Evolutionary conservation across 64 coral and sea anemone species (phyloP).

Genomic region (Pocillopora damicornis): DNA sequence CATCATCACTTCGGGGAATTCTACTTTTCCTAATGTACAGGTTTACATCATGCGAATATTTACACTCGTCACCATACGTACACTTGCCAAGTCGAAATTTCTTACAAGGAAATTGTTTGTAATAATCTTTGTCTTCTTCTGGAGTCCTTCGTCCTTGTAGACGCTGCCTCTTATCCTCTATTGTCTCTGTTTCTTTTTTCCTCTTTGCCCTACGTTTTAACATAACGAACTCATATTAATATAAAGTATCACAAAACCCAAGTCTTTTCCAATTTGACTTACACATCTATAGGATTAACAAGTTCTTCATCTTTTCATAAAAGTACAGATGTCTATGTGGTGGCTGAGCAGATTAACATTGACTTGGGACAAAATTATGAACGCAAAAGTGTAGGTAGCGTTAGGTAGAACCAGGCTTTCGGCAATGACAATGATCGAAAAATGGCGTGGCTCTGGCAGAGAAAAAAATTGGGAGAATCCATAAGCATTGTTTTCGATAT

Average conservation of each 20-base stretch:
- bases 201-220: conserved; percentile 47
- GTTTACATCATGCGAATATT: conserved; percentile 55
- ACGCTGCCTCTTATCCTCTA: conserved; percentile 51
- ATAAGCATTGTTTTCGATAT: too few relatives aligned
- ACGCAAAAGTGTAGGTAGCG: too few relatives aligned
- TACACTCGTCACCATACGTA: conserved; percentile 52
- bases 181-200: conserved; percentile 28
- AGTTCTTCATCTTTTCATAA: too few relatives aligned
- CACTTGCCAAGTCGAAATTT: conserved; percentile 66
- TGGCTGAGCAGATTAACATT: not conserved
- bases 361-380: not conserved
- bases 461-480: too few relatives aligned
- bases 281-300: not conserved
- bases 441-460: too few relatives aligned
- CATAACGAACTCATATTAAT: not conserved
- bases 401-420: too few relatives aligned
- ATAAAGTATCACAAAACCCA: not conserved
- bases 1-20: not conserved
- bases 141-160: conserved; percentile 56
- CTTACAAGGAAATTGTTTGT: conserved; percentile 72
- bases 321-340: too few relatives aligned
- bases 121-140: conserved; percentile 30
- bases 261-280: not conserved
- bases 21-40: not conserved
- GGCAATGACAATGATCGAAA: too few relatives aligned